phyloP scores from a whole-genome alignment of 2,113 vertebrate species.

The Irena cyanogastra region DNA sequence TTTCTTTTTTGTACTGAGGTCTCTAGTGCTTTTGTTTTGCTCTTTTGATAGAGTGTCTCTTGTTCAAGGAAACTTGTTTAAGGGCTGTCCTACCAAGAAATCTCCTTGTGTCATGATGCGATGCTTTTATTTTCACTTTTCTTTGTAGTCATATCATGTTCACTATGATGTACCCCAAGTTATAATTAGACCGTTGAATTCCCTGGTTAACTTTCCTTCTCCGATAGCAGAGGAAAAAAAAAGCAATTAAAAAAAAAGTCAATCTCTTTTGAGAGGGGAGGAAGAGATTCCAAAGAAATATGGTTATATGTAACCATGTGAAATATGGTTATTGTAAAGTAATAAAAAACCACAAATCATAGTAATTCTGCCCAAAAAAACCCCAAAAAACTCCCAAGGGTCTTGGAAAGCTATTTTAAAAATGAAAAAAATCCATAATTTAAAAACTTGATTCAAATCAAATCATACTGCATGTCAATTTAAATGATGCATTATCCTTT shows the following conservation, averaged over 20 bases:
- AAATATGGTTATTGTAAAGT: too few species aligned
- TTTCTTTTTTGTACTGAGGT: not conserved
- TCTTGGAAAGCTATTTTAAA: not conserved
- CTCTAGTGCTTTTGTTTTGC: not conserved
- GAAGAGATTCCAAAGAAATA: not conserved
- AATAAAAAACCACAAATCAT: not conserved
- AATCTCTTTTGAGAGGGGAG: not conserved
- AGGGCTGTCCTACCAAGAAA: not conserved
- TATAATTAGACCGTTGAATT: not conserved
- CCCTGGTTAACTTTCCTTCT: not conserved
- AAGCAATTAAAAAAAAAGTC: not conserved
- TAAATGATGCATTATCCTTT: not conserved
- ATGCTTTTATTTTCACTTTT: not conserved
- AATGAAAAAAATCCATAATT: not conserved
- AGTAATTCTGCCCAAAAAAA: not conserved
- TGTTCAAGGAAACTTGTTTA: not conserved
- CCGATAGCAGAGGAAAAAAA: not conserved
- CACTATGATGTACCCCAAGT: not conserved
- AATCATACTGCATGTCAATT: not conserved
- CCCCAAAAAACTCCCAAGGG: not conserved
- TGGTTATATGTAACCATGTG: not conserved
- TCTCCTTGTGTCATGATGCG: not conserved
- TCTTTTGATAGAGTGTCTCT: not conserved
- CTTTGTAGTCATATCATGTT: not conserved
- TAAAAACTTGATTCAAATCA: not conserved